Conservation (phyloP, 1,140 invertebrate species). For the Drosophila melanogaster region Release_6_plus_ISO1_MT NT_037436.4:22797001-22797500, state of each 20-base stretch:
- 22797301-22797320: constrained; percentile 78
- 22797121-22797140: constrained; percentile 15
- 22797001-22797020: constrained; percentile 33
- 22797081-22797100: constrained; percentile 28
- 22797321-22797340: constrained; percentile 84
- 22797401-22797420: constrained; percentile 52
- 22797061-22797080: constrained; percentile 69
- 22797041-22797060: constrained; percentile 50
- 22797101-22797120: constrained; percentile 12
- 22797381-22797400: constrained; percentile 44
- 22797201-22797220: constrained; percentile 81
- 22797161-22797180: constrained; percentile 50
- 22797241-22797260: constrained; percentile 9
- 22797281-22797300: constrained; percentile 55
- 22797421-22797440: constrained; percentile 64
- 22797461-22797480: constrained; percentile 59
- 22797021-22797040: constrained; percentile 18
- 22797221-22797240: constrained; percentile 61
- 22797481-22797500: constrained; percentile 41
- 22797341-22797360: constrained; percentile 59
- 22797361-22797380: constrained; percentile 23
- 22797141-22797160: constrained; percentile 34
- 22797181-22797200: constrained; percentile 50
- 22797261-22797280: constrained; percentile 31
- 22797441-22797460: constrained; percentile 57